Evolutionary conservation across 2,113 vertebrate genomes (phyloP).

Genomic region (Boulengeromyrus knoepffleri): DNA sequence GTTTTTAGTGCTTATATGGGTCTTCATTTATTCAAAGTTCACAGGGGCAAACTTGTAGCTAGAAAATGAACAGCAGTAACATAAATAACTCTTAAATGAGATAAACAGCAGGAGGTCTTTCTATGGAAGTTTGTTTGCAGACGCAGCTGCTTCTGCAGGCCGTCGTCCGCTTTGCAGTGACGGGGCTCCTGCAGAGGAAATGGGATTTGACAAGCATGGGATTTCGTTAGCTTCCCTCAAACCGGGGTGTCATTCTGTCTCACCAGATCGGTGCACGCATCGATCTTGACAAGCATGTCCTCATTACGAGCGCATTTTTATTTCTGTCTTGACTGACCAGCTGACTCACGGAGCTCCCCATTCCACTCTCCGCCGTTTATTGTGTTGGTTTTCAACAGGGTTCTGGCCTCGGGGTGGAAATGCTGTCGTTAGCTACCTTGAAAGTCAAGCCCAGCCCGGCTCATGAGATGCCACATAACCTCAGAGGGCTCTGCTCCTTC

Average conservation of each 20-base stretch:
- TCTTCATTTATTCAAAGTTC: not conserved
- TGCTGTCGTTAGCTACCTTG: not conserved
- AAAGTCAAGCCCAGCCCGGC: not conserved
- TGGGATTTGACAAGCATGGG: slow-evolving; percentile 36
- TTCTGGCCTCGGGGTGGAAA: not conserved
- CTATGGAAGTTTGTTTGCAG: not conserved
- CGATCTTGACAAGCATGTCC: not conserved
- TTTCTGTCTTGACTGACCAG: not conserved
- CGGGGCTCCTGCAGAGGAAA: not conserved
- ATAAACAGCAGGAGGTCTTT: not conserved
- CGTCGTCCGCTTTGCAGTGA: not conserved
- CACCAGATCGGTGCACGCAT: not conserved
- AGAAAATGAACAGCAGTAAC: not conserved
- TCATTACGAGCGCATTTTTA: not conserved
- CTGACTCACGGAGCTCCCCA: not conserved
- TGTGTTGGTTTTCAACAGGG: not conserved
- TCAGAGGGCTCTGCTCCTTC: not conserved
- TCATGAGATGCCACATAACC: not conserved
- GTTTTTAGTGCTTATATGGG: not conserved
- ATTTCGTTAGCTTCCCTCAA: slow-evolving; percentile 28
- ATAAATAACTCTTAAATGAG: not conserved
- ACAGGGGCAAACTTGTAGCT: not conserved
- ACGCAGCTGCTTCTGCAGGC: not conserved
- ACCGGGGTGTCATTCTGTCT: slow-evolving; percentile 32
- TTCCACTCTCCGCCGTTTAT: too few relatives aligned